Conservation (phyloP, 2,888 invertebrate species). For the Stenodera caucasica region DNA sequence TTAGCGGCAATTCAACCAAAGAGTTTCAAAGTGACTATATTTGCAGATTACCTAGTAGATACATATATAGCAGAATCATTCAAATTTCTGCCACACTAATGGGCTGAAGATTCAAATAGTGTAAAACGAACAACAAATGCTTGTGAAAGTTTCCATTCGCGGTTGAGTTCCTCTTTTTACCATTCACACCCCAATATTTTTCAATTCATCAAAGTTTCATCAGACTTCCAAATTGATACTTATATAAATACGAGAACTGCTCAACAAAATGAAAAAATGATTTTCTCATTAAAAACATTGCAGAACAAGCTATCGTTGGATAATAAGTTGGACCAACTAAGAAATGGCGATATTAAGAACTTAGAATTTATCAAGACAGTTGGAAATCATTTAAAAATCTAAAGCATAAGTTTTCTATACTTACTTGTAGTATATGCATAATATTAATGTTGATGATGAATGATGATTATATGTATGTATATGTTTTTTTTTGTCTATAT, state of each 20-base stretch:
- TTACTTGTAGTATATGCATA: too few relatives aligned
- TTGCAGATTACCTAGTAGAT: constrained; percentile 4
- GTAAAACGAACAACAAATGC: constrained; percentile 5
- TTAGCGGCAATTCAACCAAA: background rate
- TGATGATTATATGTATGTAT: too few relatives aligned
- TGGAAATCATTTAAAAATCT: constrained; percentile 7
- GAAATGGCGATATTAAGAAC: background rate
- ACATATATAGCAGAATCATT: background rate
- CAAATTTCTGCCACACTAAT: background rate
- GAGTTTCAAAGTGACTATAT: background rate
- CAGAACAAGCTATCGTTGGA: background rate
- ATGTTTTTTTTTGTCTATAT: too few relatives aligned
- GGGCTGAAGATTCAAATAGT: background rate
- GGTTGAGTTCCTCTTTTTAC: background rate
- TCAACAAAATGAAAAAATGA: constrained; percentile 1
- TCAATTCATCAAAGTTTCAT: constrained; percentile 3
- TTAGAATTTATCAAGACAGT: constrained; percentile 4
- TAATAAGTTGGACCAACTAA: background rate
- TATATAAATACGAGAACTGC: constrained; percentile 6
- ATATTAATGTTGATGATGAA: too few relatives aligned
- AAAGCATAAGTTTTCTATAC: too few relatives aligned
- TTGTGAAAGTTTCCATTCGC: constrained; percentile 6
- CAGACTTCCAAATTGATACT: background rate
- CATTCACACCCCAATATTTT: constrained; percentile 6
- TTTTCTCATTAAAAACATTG: background rate